A percentile compares a stretch with the other conserved stretches of the same genome.
phyloP scores from a whole-genome alignment of 2,888 invertebrate species.

The Liodrosophila aerea region DNA sequence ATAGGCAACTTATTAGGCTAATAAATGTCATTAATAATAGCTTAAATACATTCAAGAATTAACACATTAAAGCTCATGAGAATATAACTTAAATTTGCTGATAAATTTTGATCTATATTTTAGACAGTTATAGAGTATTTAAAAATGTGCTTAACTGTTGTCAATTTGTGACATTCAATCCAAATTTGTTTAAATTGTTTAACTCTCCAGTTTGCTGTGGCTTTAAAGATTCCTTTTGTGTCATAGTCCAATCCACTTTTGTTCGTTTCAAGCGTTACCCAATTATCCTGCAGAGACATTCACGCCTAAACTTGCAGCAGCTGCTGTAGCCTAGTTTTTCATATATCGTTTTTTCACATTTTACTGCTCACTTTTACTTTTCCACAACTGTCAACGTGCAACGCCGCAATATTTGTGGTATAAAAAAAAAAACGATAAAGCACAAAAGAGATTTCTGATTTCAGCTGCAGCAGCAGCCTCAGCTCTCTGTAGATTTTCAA shows the following conservation, averaged over 20 bases:
- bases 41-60: too few relatives aligned
- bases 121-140: too few relatives aligned
- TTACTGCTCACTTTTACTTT: constrained; percentile 26
- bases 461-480: constrained; percentile 7
- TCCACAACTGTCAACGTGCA: constrained; percentile 34
- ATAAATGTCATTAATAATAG: constrained; percentile 10
- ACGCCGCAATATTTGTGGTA: constrained; percentile 41
- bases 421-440: constrained; percentile 4
- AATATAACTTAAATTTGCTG: too few relatives aligned
- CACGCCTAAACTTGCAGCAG: constrained; percentile 10
- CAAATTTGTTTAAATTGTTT: too few relatives aligned
- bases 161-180: too few relatives aligned
- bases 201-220: too few relatives aligned
- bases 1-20: constrained; percentile 19
- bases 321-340: constrained; percentile 6
- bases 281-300: too few relatives aligned
- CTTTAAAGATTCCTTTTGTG: too few relatives aligned
- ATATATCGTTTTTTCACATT: background rate
- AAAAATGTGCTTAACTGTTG: too few relatives aligned
- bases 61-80: constrained; percentile 1
- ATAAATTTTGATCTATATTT: constrained; percentile 11
- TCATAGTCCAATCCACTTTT: background rate
- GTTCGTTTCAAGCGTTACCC: too few relatives aligned
- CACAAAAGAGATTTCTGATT: constrained; percentile 49
- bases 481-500: constrained; percentile 17